A percentile compares a stretch with the other conserved stretches of the same genome.
phyloP scores from a whole-genome alignment of 1,140 invertebrate species.

The Drosophila navojoa region DNA sequence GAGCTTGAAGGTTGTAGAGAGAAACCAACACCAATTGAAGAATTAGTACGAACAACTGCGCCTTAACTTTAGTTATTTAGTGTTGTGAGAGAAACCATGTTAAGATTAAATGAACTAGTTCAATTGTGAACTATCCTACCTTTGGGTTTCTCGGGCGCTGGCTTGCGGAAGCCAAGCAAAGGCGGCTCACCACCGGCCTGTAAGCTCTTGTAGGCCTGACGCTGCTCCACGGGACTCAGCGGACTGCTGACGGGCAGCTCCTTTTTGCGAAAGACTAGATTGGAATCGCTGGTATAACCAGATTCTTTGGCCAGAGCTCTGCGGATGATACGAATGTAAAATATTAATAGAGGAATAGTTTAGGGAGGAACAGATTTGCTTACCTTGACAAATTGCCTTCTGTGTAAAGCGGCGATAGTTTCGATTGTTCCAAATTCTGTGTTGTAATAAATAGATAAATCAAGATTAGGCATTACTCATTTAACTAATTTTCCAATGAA shows the following conservation, averaged over 20 bases:
- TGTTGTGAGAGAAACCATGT: not conserved
- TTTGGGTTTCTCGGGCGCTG: constrained; percentile 93
- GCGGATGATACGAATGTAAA: not conserved
- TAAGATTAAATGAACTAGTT: not conserved
- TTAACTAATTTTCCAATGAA: constrained; percentile 6
- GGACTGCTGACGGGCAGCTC: constrained; percentile 87
- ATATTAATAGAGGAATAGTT: not conserved
- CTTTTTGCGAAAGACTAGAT: constrained; percentile 91
- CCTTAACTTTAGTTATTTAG: constrained; percentile 8
- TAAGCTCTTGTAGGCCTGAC: constrained; percentile 92
- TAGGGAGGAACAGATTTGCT: not conserved
- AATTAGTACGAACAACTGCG: constrained; percentile 38
- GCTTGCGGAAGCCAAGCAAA: constrained; percentile 93
- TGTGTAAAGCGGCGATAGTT: constrained; percentile 85
- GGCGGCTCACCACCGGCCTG: constrained; percentile 96
- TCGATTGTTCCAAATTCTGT: constrained; percentile 88
- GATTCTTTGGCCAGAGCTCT: constrained; percentile 89
- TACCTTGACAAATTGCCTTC: constrained; percentile 83
- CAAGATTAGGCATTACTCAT: not conserved
- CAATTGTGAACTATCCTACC: constrained; percentile 85
- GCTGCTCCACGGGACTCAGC: constrained; percentile 91
- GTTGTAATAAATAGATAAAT: constrained; percentile 19
- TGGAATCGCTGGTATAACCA: constrained; percentile 95
- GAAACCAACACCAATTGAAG: constrained; percentile 64
- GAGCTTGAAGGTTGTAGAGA: constrained; percentile 5